phyloP scores from a whole-genome alignment of 2,113 vertebrate genomes.

The Melanerpes formicivorus region DNA sequence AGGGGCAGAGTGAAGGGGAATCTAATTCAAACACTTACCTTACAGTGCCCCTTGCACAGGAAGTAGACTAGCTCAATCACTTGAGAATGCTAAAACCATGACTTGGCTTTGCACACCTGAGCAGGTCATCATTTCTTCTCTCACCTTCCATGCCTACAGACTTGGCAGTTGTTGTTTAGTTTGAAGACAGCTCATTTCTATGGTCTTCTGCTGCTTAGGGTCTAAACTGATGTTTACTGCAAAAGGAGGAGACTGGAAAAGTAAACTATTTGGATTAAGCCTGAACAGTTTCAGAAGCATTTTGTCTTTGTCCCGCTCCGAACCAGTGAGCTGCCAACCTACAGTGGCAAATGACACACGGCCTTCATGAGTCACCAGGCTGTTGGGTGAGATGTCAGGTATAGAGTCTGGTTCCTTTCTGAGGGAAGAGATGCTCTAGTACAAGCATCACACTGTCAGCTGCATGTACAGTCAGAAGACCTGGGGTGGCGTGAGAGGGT shows the following conservation, averaged over 20 bases:
- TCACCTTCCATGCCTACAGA: neutral
- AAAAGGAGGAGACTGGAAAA: neutral
- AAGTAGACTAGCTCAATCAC: neutral
- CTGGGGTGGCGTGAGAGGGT: neutral
- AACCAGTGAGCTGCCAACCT: neutral
- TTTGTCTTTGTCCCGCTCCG: neutral
- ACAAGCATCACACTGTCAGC: neutral
- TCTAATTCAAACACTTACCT: neutral
- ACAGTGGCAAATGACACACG: neutral
- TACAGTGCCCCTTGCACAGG: neutral
- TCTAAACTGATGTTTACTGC: neutral
- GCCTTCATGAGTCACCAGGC: neutral
- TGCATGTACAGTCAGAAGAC: neutral
- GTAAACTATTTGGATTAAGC: neutral
- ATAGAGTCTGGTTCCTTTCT: neutral
- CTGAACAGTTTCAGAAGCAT: neutral
- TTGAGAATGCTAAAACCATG: neutral
- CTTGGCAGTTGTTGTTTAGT: neutral
- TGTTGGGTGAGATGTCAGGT: neutral
- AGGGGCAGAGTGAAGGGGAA: neutral
- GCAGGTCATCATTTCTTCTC: neutral
- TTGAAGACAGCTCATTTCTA: neutral
- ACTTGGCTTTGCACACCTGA: neutral
- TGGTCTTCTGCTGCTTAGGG: neutral
- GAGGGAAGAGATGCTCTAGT: neutral